Evolutionary conservation across 2,888 invertebrate species (phyloP), one percentile per base, ranked within the genome.

Genomic region (Diplolepis rosae): DNA sequence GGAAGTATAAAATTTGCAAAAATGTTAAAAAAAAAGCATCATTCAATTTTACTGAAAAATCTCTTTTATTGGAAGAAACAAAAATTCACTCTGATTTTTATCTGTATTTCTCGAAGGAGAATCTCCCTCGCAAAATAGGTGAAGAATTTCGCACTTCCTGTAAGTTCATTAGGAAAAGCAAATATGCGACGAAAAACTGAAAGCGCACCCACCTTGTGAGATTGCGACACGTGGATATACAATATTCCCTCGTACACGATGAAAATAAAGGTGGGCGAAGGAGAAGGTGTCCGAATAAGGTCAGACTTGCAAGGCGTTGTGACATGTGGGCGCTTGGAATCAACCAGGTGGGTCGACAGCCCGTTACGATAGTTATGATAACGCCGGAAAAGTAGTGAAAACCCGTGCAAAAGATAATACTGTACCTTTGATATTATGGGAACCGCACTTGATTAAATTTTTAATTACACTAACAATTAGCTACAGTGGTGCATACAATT

Each of bases 261-360:
- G 32, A 35, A 68, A 65, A 52, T 50, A 65, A 56, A 68, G 77
- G 84, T 83, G 83, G 83, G 81, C 82, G 82, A 85, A 76, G 80
- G 82, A 84, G 83, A 86, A 87, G 86, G 84, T 84, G 84, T 85
- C 87, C 87, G 87, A 87, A 87, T 88, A 88, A 87, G 87, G 87
- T 86, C 83, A 85, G 84, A 82, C 80, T 79, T 77, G 79, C 82
- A 79, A 82, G 82, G 80, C 81, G 75, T 76, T 67, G 77, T 77
- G 77, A 79, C 79, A 84, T 85, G 83, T 82, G 84, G 82, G 81
- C 74, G 30, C 67, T 54, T 65, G 74, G 78, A 78, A 79, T 79
- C 80, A 74, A 71, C 68, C 74, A 75, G 76, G 73, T 75, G 70
- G 71, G 66, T 35, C 61, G 69, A 69, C 35, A 39, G 61, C 67